phyloP scores from a whole-genome alignment of 2,888 invertebrate species.

The Rhopalosiphum nymphaeae region DNA sequence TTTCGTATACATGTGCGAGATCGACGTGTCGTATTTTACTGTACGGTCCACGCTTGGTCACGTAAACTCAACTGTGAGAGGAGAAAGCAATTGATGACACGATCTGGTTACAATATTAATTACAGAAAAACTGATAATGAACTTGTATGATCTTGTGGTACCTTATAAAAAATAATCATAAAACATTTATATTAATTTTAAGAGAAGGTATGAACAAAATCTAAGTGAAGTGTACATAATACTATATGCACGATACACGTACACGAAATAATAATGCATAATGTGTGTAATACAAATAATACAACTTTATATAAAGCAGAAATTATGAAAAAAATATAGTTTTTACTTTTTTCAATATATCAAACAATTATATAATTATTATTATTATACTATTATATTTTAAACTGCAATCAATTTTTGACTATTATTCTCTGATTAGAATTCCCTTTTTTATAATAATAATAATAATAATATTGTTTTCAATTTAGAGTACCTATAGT shows the following conservation, averaged over 20 bases:
- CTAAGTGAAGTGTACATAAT: background rate
- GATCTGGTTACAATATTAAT: background rate
- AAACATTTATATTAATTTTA: background rate
- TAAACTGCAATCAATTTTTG: background rate
- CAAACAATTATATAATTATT: no score
- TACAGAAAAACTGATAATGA: background rate
- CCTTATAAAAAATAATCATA: background rate
- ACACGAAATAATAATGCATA: background rate
- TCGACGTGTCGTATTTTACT: background rate
- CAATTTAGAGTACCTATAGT: background rate
- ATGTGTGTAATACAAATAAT: background rate
- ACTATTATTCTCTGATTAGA: background rate
- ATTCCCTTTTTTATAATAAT: background rate
- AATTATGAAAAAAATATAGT: background rate
- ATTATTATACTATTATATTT: no score
- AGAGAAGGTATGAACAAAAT: background rate
- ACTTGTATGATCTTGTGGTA: background rate
- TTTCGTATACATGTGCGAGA: background rate
- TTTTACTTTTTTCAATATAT: background rate
- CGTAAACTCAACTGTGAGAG: background rate
- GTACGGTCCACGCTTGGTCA: background rate
- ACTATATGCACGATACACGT: background rate
- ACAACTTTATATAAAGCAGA: background rate
- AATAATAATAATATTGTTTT: background rate
- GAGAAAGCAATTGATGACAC: background rate